Evolutionary conservation across 2,888 invertebrate species (phyloP).

Genomic region (Dendrolimus houi): DNA sequence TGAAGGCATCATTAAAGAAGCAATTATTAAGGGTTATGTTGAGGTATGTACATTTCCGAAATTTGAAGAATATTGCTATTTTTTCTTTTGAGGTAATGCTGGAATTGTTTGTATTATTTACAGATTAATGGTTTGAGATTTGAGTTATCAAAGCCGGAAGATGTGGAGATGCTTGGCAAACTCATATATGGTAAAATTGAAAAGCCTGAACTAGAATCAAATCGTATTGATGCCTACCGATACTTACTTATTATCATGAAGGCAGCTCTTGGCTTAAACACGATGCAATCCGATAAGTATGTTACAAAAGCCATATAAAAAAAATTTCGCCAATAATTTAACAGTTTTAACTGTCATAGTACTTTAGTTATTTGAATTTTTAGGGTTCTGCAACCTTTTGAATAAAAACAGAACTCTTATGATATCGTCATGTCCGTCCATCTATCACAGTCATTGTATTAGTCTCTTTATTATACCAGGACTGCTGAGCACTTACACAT

Average conservation of each 20-base stretch:
- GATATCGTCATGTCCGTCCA: too few relatives aligned
- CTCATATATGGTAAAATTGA: constrained; percentile 63
- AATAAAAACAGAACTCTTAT: too few relatives aligned
- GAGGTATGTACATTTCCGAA: constrained; percentile 32
- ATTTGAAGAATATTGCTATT: too few relatives aligned
- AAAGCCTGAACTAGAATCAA: constrained; percentile 51
- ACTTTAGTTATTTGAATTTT: too few relatives aligned
- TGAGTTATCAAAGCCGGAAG: constrained; percentile 57
- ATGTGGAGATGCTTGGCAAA: constrained; percentile 72
- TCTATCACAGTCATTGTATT: too few relatives aligned
- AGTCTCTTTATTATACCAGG: too few relatives aligned
- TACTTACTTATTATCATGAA: constrained; percentile 75
- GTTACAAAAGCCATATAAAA: constrained; percentile 12
- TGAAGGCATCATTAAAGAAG: constrained; percentile 75
- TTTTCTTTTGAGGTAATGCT: too few relatives aligned
- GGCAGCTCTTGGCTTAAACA: constrained; percentile 57
- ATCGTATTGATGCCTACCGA: constrained; percentile 67
- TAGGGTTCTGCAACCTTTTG: too few relatives aligned
- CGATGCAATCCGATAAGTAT: constrained; percentile 50
- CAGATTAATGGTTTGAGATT: constrained; percentile 55
- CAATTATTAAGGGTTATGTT: constrained; percentile 72
- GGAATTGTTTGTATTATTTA: constrained; percentile 6
- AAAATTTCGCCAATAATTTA: neutral
- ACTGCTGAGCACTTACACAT: too few relatives aligned
- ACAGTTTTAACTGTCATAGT: too few relatives aligned